Conservation (phyloP, 2,113 vertebrate genomes). For the Megaptera novaeangliae region DNA sequence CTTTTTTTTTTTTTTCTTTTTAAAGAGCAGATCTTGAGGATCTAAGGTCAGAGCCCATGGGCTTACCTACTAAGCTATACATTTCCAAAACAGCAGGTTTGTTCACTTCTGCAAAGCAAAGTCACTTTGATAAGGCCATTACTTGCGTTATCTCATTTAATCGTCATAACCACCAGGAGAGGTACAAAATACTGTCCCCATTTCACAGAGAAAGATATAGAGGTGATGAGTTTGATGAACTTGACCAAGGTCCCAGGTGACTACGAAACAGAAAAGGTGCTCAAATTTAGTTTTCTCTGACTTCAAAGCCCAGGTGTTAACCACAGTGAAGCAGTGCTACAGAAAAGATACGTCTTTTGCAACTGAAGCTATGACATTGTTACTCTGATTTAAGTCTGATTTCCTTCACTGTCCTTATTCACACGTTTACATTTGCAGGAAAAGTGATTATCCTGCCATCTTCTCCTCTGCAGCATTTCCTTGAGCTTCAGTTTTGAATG, state of each 20-base stretch:
- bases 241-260: background rate
- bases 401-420: background rate
- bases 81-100: background rate
- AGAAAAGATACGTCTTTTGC: background rate
- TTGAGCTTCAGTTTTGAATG: slow-evolving; percentile 23
- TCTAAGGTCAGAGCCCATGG: background rate
- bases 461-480: background rate
- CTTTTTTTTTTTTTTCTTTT: too few relatives aligned
- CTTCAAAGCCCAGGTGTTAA: background rate
- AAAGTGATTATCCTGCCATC: background rate
- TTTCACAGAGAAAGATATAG: background rate
- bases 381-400: background rate
- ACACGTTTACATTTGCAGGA: background rate
- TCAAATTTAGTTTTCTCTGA: background rate
- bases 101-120: background rate
- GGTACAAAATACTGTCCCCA: background rate
- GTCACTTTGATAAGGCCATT: background rate
- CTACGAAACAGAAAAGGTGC: background rate
- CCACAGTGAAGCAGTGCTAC: background rate
- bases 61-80: background rate
- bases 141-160: background rate
- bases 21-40: background rate
- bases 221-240: background rate
- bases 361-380: background rate
- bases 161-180: background rate